Conservation (phyloP, 2,888 invertebrate species). For the Orthosia incerta region DNA sequence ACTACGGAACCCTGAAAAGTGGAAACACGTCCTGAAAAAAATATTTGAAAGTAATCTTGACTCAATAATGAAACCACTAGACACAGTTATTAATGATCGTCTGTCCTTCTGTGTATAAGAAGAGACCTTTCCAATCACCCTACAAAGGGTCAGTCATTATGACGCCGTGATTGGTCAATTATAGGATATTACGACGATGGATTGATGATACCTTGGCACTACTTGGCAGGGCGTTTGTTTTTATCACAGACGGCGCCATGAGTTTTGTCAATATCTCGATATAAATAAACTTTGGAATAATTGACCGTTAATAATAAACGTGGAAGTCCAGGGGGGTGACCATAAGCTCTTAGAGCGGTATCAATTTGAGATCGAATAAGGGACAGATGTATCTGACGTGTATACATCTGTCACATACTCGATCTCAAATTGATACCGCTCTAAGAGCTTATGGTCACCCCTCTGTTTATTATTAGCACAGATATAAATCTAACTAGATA, state of each 20-base stretch:
- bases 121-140: background rate
- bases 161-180: constrained; percentile 24
- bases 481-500: too few species aligned
- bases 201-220: too few species aligned
- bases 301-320: too few species aligned
- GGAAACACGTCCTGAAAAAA: background rate
- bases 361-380: too few species aligned
- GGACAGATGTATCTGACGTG: too few species aligned
- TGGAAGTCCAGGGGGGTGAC: too few species aligned
- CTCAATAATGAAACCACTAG: background rate
- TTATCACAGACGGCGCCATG: background rate
- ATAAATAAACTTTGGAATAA: background rate
- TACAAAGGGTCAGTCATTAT: constrained; percentile 14
- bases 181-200: constrained; percentile 8
- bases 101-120: background rate
- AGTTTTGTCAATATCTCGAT: background rate
- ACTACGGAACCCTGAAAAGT: too few species aligned
- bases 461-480: too few species aligned
- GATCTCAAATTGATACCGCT: too few species aligned
- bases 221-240: background rate
- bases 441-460: too few species aligned
- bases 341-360: too few species aligned
- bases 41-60: background rate
- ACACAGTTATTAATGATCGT: constrained; percentile 8
- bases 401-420: too few species aligned